Evolutionary conservation across 1,140 invertebrate genomes (phyloP), one percentile per base, ranked within the genome.

Genomic region (Planococcus citri): DNA sequence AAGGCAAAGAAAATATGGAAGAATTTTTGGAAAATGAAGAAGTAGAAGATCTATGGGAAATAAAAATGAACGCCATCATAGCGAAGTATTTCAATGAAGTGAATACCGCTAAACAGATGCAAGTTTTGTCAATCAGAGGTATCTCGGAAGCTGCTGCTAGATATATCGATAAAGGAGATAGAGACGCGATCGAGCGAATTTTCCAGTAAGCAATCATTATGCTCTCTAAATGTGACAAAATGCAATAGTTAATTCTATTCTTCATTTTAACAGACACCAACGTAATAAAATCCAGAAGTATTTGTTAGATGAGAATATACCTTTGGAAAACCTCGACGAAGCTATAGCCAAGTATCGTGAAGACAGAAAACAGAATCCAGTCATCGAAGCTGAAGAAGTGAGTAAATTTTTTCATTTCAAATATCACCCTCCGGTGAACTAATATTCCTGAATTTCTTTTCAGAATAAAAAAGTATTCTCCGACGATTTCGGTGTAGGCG

Each of bases 161-260:
- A 8, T 70, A 72, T 68, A 73, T 75, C 22, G 73, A 74, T 51
- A 74, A 73, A 71, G 71, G 67, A 14, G 71, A 71, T 68, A 69
- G 20, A 37, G 72, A 73, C 27, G 72, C 72, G 12, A 64, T 75
- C 27, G 33, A 33, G 10, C 57, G 14, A 21, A 69, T 75, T 61
- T 72, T 72, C 1, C 27, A 70, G 75, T 75, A 41, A 71, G 73
- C n/a, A n/a, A n/a, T n/a, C n/a, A n/a, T n/a, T n/a, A n/a, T n/a
- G n/a, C n/a, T n/a, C n/a, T n/a, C n/a, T n/a, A n/a, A n/a, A n/a
- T n/a, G n/a, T n/a, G n/a, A n/a, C n/a, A n/a, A n/a, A n/a, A n/a
- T n/a, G n/a, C n/a, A n/a, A n/a, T n/a, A n/a, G n/a, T n/a, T n/a
- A n/a, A 1, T 20, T 58, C 27, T 69, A 2, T 25, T 57, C 51